Conservation (phyloP, 2,113 vertebrate genomes). For the Myotis yumanensis region DNA sequence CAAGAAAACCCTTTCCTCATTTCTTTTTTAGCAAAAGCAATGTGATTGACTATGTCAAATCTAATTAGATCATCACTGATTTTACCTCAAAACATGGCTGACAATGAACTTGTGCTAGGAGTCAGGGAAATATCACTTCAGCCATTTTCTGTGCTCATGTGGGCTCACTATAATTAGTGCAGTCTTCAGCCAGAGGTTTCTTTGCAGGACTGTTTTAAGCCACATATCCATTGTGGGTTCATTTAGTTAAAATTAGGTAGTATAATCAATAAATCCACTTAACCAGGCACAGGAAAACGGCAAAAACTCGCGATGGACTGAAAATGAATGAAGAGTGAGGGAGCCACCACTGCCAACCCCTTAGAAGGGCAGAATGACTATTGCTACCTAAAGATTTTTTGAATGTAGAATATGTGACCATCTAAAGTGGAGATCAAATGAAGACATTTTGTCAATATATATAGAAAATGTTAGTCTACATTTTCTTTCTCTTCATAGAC, state of each 20-base stretch:
- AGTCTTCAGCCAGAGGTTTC: constrained; percentile 46
- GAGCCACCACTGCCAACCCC: not conserved
- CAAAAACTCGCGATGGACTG: not conserved
- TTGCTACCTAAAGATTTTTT: not conserved
- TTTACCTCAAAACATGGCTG: constrained; percentile 36
- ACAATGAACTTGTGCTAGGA: constrained; percentile 29
- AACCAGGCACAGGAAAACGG: not conserved
- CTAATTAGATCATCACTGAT: constrained; percentile 27
- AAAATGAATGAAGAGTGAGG: constrained; percentile 15
- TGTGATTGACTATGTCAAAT: constrained; percentile 30
- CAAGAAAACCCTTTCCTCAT: not conserved
- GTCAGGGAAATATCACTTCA: not conserved
- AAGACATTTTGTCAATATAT: constrained; percentile 10
- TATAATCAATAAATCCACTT: constrained; percentile 46
- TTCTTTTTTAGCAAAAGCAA: constrained; percentile 28
- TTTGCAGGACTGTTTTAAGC: constrained; percentile 53
- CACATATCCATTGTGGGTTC: constrained; percentile 2
- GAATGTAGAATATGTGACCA: not conserved
- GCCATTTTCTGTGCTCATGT: not conserved
- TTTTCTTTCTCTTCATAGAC: not conserved
- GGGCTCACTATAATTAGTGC: constrained; percentile 27
- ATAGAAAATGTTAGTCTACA: not conserved
- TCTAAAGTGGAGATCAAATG: not conserved
- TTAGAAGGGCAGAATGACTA: not conserved
- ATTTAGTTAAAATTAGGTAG: constrained; percentile 52